Base-by-base conservation (phyloP, 2,113 vertebrate species). In the Acinonyx jubatus region DNA sequence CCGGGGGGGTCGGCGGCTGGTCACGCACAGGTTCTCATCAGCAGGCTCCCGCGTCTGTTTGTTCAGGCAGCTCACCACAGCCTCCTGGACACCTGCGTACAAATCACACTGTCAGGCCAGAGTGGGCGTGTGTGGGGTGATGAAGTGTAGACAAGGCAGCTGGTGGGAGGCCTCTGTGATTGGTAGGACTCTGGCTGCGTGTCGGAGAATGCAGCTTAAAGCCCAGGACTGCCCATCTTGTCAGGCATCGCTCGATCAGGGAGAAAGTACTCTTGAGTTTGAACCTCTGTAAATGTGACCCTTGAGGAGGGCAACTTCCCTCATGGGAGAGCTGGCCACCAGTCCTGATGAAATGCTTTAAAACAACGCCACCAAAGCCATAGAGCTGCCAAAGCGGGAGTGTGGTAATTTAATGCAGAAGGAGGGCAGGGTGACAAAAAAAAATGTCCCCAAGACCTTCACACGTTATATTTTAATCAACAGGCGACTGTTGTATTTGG, bases 11-110 rank as follows among this genome's bases (percentile, higher is more conserved):
- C 99, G 99, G 15, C 98, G 99, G 92, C 99, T 98, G 98, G 98
- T 99, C 97, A 99, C 98, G 87, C 99, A 99, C 57, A 99, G 94
- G 1, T 84, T 99, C 97, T 99, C 99, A 0, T 99, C 99, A 0
- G 96, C 98, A 10, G 98, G 97, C 94, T 99, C 99, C 96, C 99
- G 98, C 10, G 99, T 99, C 98, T 99, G 99, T 98, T 99, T 99
- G 98, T 99, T 99, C 98, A 99, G 98, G 98, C 99, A 99, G 98
- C 99, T 99, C 95, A 99, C 99, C 97, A 99, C 99, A 23, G 99
- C 99, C 98, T 99, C 99, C 98, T 99, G 99, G 98, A 99, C 98
- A 98, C 99, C 99, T 99, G 98, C 85, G 94, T 78, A 97, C 55
- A 98, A 96, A 98, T 91, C 9, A 1, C 73, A 97, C 19, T 36